Evolutionary conservation across 2,888 invertebrate species (phyloP).

Genomic region (Melikaiella ostensackeni): DNA sequence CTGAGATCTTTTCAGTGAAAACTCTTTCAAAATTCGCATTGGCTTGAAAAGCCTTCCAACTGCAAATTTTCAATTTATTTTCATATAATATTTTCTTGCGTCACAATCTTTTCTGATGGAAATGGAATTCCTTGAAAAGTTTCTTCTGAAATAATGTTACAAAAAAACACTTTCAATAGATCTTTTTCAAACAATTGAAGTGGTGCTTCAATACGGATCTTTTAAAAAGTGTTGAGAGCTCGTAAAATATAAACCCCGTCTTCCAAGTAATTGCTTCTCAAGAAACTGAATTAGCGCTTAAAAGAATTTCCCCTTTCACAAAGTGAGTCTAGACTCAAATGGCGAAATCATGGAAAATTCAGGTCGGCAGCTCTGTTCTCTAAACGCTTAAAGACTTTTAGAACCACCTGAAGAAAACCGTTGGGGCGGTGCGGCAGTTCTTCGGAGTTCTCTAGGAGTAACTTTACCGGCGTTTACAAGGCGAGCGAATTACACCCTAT

Average conservation of each 20-base stretch:
- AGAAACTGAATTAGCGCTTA: constrained; percentile 17
- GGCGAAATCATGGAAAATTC: constrained; percentile 29
- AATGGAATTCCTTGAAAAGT: neutral
- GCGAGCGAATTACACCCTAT: constrained; percentile 10
- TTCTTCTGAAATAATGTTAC: neutral
- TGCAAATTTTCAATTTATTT: neutral
- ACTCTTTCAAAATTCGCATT: no score
- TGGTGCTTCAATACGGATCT: neutral
- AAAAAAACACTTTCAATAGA: neutral
- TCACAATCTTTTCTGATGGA: neutral
- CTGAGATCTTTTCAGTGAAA: no score
- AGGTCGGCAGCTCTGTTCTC: constrained; percentile 24
- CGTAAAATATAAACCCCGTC: constrained; percentile 30
- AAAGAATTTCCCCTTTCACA: constrained; percentile 25
- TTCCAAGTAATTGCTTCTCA: constrained; percentile 35
- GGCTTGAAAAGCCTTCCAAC: no score
- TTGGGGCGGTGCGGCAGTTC: constrained; percentile 5
- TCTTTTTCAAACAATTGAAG: neutral
- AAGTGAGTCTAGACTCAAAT: constrained; percentile 21
- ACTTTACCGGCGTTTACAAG: constrained; percentile 26
- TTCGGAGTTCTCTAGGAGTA: constrained; percentile 9
- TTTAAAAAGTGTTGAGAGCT: neutral
- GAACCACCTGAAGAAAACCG: constrained; percentile 29
- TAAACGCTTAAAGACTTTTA: constrained; percentile 22
- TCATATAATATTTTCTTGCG: neutral